Evolutionary conservation across 2,113 vertebrate species (phyloP).

Genomic region (Dicrurus megarhynchus): DNA sequence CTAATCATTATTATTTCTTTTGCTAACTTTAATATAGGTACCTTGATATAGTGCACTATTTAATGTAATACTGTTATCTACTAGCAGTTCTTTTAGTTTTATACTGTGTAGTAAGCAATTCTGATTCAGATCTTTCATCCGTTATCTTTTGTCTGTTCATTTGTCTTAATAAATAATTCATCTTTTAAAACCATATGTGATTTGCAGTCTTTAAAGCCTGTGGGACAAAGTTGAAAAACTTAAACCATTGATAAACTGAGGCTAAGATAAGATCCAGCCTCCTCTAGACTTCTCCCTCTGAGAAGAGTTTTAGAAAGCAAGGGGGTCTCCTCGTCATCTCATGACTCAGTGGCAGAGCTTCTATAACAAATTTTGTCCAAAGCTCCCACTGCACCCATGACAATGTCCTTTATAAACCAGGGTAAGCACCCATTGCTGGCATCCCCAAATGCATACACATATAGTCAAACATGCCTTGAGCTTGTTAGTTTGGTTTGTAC

Average conservation of each 20-base stretch:
- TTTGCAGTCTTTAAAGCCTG: background rate
- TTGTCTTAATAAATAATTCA: background rate
- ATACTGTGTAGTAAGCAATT: background rate
- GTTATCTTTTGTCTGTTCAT: background rate
- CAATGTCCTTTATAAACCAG: background rate
- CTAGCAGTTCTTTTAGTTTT: background rate
- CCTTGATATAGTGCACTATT: background rate
- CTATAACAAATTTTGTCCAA: background rate
- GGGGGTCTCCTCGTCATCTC: background rate
- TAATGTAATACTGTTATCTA: background rate
- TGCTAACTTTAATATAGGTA: background rate
- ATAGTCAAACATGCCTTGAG: fast-evolving
- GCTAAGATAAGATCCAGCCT: background rate
- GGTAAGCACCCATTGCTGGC: background rate
- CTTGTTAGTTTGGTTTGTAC: background rate
- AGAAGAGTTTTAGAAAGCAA: background rate
- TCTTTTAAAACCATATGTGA: background rate
- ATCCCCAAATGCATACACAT: background rate
- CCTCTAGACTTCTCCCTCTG: background rate
- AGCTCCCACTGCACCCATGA: background rate
- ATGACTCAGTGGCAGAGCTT: background rate
- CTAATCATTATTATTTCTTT: background rate
- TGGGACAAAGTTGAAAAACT: background rate
- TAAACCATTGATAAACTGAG: background rate
- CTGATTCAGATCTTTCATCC: background rate